phyloP scores from a whole-genome alignment of 2,888 invertebrate species.

The Tetropium fuscum region DNA sequence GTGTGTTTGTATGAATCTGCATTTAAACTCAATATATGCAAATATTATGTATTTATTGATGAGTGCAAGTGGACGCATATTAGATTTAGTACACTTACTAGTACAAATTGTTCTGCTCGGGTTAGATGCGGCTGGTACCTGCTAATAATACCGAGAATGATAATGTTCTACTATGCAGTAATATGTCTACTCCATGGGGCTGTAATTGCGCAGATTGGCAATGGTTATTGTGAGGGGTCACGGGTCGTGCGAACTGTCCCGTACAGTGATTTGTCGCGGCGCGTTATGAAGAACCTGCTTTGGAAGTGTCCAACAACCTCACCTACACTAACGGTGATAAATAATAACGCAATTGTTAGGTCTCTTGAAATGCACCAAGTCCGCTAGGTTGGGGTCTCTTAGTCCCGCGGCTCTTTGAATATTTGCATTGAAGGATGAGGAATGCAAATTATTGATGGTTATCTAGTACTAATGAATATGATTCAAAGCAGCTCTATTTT shows the following conservation, averaged over 20 bases:
- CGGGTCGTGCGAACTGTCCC: slow-evolving; percentile 66
- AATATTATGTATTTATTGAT: too few species aligned
- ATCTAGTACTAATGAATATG: too few species aligned
- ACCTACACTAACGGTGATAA: slow-evolving; percentile 60
- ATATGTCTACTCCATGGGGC: slow-evolving; percentile 52
- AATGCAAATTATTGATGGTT: too few species aligned
- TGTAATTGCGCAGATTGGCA: slow-evolving; percentile 63
- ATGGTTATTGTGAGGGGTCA: slow-evolving; percentile 64
- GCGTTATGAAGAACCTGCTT: slow-evolving; percentile 49
- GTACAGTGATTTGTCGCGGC: slow-evolving; percentile 64
- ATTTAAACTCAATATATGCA: too few species aligned
- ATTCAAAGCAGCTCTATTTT: too few species aligned
- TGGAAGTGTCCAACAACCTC: slow-evolving; percentile 55
- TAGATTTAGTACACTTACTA: too few species aligned
- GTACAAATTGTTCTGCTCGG: too few species aligned
- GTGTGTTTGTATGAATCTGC: too few species aligned
- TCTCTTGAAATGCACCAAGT: neutral
- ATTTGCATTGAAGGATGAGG: too few species aligned
- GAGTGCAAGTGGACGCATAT: too few species aligned
- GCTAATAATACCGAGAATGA: slow-evolving; percentile 19
- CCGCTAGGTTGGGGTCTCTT: neutral
- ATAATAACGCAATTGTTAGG: slow-evolving; percentile 55
- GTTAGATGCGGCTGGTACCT: too few species aligned
- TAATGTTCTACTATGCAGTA: slow-evolving; percentile 46
- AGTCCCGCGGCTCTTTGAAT: slow-evolving; percentile 5